phyloP scores from a whole-genome alignment of 2,797 vertebrate genomes.

The Typhlichthys subterraneus region DNA sequence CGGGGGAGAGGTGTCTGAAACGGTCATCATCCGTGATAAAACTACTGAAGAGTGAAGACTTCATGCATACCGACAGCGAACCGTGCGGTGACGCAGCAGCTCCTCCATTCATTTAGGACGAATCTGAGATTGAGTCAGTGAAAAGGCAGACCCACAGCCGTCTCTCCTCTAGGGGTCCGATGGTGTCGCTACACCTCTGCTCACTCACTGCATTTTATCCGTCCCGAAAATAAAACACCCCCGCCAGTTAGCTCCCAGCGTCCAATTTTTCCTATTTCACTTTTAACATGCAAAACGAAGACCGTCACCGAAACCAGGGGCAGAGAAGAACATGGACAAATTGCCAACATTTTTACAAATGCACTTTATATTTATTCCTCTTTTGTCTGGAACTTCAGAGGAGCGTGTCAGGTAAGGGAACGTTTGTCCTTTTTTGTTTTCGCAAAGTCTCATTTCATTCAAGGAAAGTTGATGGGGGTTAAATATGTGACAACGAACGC shows the following conservation, averaged over 20 bases:
- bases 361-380: constrained; percentile 84
- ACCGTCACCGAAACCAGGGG: constrained; percentile 52
- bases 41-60: background rate
- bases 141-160: constrained; percentile 43
- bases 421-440: background rate
- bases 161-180: background rate
- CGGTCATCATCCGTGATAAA: constrained; percentile 7
- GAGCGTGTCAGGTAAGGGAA: constrained; percentile 70
- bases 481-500: too few relatives aligned
- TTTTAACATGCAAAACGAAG: constrained; percentile 72
- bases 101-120: constrained; percentile 67
- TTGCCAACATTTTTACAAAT: constrained; percentile 65
- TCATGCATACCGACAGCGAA: background rate
- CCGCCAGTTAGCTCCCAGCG: constrained; percentile 6
- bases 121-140: constrained; percentile 49
- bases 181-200: constrained; percentile 9
- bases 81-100: constrained; percentile 68
- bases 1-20: too few relatives aligned
- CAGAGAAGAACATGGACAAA: constrained; percentile 62
- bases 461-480: constrained; percentile 7
- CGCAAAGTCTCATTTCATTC: constrained; percentile 22
- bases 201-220: constrained; percentile 36
- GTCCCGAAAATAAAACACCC: constrained; percentile 29
- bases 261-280: constrained; percentile 25
- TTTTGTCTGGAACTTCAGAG: constrained; percentile 73